Evolutionary conservation across 2,888 invertebrate genomes (phyloP).

Genomic region (Anaspis maculata): DNA sequence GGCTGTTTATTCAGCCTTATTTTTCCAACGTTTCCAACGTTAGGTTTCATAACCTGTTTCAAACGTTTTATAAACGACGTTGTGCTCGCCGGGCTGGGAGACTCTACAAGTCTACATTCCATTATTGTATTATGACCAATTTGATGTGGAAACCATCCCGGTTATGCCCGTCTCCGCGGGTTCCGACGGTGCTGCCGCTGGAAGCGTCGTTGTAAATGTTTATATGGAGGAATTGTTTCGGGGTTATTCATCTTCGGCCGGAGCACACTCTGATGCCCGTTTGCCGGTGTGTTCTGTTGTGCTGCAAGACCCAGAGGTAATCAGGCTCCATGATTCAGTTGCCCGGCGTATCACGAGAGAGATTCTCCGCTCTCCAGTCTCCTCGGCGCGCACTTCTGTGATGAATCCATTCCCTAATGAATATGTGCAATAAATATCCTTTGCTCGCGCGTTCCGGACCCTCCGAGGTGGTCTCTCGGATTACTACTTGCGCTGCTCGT

Average conservation of each 20-base stretch:
- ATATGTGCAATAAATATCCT: conserved; percentile 37
- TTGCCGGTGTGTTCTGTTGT: no score
- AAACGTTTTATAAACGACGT: no score
- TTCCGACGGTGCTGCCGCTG: conserved; percentile 5
- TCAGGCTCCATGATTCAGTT: conserved; percentile 29
- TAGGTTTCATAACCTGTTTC: no score
- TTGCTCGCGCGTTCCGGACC: neutral
- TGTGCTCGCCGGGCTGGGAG: no score
- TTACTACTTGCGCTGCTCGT: no score
- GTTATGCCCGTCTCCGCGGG: no score
- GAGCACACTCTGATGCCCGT: conserved; percentile 3
- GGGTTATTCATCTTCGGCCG: conserved; percentile 19
- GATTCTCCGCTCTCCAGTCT: conserved; percentile 18
- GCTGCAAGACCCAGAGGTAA: conserved; percentile 27
- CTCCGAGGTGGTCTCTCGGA: no score
- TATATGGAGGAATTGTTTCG: conserved; percentile 18
- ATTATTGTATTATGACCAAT: no score
- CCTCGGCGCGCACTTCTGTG: conserved; percentile 26
- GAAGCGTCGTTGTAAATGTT: conserved; percentile 1
- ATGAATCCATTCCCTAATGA: conserved; percentile 38
- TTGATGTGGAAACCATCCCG: conserved; percentile 2
- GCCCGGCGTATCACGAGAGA: no score
- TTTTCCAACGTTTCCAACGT: no score
- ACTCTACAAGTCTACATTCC: no score
- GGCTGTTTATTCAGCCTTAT: no score